Evolutionary conservation across 1,140 invertebrate species (phyloP).

Genomic region (Neodiprion lecontei): DNA sequence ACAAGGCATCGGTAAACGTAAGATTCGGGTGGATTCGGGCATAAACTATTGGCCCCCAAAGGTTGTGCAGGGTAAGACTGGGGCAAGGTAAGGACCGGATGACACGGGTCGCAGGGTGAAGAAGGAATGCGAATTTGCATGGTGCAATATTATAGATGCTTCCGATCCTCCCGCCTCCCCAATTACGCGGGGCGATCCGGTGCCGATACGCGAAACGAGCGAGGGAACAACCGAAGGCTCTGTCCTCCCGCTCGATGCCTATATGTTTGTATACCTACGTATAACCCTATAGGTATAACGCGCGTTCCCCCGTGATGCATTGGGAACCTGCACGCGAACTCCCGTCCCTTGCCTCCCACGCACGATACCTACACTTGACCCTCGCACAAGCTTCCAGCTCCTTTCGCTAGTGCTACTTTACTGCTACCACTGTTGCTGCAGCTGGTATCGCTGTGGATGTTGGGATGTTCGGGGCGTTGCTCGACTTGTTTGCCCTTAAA

Average conservation of each 20-base stretch:
- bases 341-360: conserved; percentile 35
- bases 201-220: conserved; percentile 49
- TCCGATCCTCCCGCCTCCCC: conserved; percentile 41
- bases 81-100: too few species aligned
- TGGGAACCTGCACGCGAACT: conserved; percentile 55
- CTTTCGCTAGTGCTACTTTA: too few species aligned
- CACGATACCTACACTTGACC: neutral
- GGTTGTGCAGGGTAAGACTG: too few species aligned
- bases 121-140: conserved; percentile 56
- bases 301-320: conserved; percentile 55
- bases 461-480: too few species aligned
- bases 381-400: too few species aligned
- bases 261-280: neutral
- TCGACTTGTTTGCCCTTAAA: too few species aligned
- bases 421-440: too few species aligned
- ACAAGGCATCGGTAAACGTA: too few species aligned
- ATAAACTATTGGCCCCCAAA: too few species aligned
- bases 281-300: neutral
- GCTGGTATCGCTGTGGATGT: too few species aligned
- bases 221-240: conserved; percentile 23
- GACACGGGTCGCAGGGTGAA: conserved; percentile 13
- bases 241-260: neutral
- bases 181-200: conserved; percentile 61
- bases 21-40: too few species aligned
- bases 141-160: conserved; percentile 62